Evolutionary conservation across 2,797 vertebrate genomes (phyloP).

Genomic region (Gephyroberyx darwinii): DNA sequence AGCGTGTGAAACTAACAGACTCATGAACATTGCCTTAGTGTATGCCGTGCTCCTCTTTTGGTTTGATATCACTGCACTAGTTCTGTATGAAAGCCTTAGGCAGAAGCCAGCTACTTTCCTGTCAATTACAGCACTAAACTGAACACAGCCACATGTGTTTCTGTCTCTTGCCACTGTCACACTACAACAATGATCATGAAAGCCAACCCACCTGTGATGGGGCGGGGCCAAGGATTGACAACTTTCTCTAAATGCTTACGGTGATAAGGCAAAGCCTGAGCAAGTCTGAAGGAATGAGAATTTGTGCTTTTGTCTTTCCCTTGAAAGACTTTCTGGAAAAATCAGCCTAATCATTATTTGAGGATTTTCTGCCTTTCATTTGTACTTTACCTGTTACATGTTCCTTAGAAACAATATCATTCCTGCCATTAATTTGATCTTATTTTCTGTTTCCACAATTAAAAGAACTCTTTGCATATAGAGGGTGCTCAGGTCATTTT

Average conservation of each 20-base stretch:
- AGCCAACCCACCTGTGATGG: background rate
- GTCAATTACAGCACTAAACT: background rate
- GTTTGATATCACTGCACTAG: background rate
- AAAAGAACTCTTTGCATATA: background rate
- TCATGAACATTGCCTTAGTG: background rate
- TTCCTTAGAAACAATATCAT: background rate
- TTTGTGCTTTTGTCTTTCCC: too few relatives aligned
- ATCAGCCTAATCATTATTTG: too few relatives aligned
- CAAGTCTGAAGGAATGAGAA: background rate
- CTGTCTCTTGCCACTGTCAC: background rate
- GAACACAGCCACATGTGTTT: constrained; percentile 1
- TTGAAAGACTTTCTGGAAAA: too few relatives aligned
- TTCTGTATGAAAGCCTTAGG: background rate
- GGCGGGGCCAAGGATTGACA: background rate
- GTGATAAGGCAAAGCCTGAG: background rate
- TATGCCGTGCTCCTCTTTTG: background rate
- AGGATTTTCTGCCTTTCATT: background rate
- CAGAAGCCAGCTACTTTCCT: background rate
- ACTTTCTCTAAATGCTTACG: background rate
- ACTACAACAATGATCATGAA: background rate
- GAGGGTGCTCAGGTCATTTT: constrained; percentile 17
- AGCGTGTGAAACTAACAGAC: background rate
- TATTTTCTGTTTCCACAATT: background rate
- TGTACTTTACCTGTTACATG: background rate
- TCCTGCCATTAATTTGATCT: background rate